These are phyloP conservation scores for Andrena praecox DNA, from an alignment of 2,888 invertebrate species.

Conservation along the genomic window DNA sequence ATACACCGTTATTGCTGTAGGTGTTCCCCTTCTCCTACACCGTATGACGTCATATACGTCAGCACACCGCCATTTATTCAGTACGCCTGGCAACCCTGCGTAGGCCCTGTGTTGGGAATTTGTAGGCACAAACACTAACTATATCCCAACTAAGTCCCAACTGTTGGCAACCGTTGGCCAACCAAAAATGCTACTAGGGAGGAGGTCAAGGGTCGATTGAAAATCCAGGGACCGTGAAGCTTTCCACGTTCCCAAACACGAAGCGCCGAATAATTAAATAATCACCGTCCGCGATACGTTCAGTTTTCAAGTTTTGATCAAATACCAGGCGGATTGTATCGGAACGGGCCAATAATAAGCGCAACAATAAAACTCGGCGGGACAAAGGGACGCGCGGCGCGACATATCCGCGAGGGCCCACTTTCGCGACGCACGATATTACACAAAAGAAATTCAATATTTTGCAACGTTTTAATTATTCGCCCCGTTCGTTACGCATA, in stretches of 20 bases:
- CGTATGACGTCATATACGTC: no score
- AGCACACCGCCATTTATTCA: no score
- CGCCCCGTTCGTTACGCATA: constrained; percentile 9
- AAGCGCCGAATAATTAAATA: background rate
- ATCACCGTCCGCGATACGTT: background rate
- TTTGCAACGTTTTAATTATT: background rate
- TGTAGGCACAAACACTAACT: no score
- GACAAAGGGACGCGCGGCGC: background rate
- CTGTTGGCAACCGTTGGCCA: no score
- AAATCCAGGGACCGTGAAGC: background rate
- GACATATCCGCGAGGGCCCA: background rate
- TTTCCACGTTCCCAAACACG: background rate
- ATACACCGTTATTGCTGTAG: no score
- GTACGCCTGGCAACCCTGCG: no score
- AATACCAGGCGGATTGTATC: background rate
- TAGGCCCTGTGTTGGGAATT: no score
- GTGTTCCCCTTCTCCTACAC: no score
- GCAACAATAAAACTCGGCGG: background rate
- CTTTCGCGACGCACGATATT: background rate
- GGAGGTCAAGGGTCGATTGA: background rate
- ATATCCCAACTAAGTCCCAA: no score
- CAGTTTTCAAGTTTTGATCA: background rate
- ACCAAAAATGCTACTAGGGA: no score
- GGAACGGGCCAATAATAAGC: background rate
- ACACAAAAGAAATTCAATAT: constrained; percentile 6